Conservation (phyloP, 1,140 invertebrate genomes). For the Littorina saxatilis region DNA sequence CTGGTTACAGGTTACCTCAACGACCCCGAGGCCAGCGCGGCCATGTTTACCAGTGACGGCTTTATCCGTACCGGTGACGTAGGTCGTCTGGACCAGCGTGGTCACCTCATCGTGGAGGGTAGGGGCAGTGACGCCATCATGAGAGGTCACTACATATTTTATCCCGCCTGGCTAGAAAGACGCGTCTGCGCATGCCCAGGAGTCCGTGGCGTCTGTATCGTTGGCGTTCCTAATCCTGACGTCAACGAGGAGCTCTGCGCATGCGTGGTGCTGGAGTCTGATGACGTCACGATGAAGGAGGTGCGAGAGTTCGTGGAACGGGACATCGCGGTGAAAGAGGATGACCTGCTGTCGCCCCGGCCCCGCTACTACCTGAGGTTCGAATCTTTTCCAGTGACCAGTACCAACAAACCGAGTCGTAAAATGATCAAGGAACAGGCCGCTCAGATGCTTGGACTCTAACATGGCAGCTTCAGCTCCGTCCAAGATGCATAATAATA, state of each 20-base stretch:
- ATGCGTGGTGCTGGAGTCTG: conserved; percentile 20
- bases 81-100: neutral
- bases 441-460: too few species aligned
- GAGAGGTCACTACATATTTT: neutral
- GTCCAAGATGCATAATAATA: too few species aligned
- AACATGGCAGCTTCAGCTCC: too few species aligned
- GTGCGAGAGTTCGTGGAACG: conserved; percentile 11
- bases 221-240: conserved; percentile 20
- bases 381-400: neutral
- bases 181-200: conserved; percentile 8
- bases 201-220: neutral
- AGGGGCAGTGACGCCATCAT: conserved; percentile 26
- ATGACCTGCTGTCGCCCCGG: neutral
- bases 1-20: conserved; percentile 7
- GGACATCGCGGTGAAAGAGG: neutral
- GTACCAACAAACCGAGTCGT: neutral
- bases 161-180: conserved; percentile 5
- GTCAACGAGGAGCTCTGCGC: conserved; percentile 25
- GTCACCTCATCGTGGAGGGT: conserved; percentile 23
- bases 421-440: too few species aligned
- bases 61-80: conserved; percentile 25
- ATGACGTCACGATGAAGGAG: neutral
- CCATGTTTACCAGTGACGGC: conserved; percentile 20
- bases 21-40: neutral
- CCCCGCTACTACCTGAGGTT: conserved; percentile 19